These are phyloP conservation scores for Ichneumoninae sp. DNA, from an alignment of 2,888 invertebrate genomes.

Conservation along the genomic window DNA sequence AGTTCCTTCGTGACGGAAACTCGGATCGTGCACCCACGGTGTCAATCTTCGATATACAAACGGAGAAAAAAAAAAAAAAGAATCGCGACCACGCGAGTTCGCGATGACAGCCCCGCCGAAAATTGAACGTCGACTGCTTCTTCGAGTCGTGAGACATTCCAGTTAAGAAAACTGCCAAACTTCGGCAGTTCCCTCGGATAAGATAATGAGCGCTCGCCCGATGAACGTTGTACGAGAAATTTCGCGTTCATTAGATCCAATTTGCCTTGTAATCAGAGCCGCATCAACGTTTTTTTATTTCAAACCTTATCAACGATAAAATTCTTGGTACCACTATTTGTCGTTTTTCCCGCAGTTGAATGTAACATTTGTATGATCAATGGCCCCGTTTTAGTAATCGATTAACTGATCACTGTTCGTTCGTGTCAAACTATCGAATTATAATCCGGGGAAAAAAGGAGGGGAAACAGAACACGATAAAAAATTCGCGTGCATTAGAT, in stretches of 20 bases:
- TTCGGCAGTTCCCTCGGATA: conserved; percentile 56
- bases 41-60: conserved; percentile 69
- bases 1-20: conserved; percentile 66
- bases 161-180: conserved; percentile 60
- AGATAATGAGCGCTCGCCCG: conserved; percentile 43
- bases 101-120: conserved; percentile 37
- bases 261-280: conserved; percentile 48
- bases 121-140: conserved; percentile 42
- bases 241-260: conserved; percentile 50
- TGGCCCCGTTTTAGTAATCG: conserved; percentile 6
- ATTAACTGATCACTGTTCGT: conserved; percentile 9
- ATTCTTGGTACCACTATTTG: conserved; percentile 12
- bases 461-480: background rate
- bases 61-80: conserved; percentile 21
- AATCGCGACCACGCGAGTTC: conserved; percentile 22
- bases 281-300: conserved; percentile 17
- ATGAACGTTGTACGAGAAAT: conserved; percentile 48
- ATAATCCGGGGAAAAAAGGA: background rate
- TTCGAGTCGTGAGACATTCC: conserved; percentile 47
- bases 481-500: conserved; percentile 49
- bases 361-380: background rate
- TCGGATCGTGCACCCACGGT: conserved; percentile 70
- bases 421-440: conserved; percentile 18
- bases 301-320: conserved; percentile 34
- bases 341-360: background rate